Evolutionary conservation across 2,888 invertebrate genomes (phyloP), one percentile per base, ranked within the genome.

Genomic region (Orthosia cruda): DNA sequence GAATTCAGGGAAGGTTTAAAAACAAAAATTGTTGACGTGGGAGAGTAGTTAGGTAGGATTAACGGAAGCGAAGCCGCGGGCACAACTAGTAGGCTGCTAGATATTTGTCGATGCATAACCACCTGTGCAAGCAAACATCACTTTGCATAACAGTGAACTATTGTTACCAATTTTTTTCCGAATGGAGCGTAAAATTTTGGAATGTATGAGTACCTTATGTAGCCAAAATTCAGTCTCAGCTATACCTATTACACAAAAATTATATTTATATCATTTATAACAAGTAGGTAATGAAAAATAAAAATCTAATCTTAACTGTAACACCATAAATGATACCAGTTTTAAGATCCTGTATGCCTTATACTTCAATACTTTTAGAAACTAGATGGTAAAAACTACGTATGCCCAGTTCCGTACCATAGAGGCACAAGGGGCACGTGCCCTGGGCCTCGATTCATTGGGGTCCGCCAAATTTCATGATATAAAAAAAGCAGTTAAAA

Each of bases 131-230:
- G 26, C 54, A 70, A 65, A 70, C 20, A 74, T 62, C 15, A 77
- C 47, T 84, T 86, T 71, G 58, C 77, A 77, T 76, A 74, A 66
- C 54, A 73, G 74, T 77, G 52, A 11, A 47, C 18, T 67, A 66
- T 70, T 71, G 61, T 73, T 59, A 61, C 55, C 16, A 1, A 50
- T 45, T 23, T 20, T 18, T 52, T 67, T 66, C 20, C 55, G 16
- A 70, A 71, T 64, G 32, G 26, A 68, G 54, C 67, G 49, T 69
- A 49, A 32, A 0, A 40, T 52, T 63, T 66, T 59, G 9, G 26
- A 32, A 45, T 59, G 47, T 32, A 7, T 32, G 32, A 32, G 7
- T 32, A 32, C 32, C 32, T 32, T 32, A 32, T 32, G 26, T 66
- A 64, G 62, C 57, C n/a, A n/a, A n/a, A n/a, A n/a, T n/a, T n/a